Percentiles rank a stretch among this genome's conserved stretches.
Evolutionary conservation across 1,140 invertebrate species (phyloP).

Genomic region (Eriosoma lanigerum): DNA sequence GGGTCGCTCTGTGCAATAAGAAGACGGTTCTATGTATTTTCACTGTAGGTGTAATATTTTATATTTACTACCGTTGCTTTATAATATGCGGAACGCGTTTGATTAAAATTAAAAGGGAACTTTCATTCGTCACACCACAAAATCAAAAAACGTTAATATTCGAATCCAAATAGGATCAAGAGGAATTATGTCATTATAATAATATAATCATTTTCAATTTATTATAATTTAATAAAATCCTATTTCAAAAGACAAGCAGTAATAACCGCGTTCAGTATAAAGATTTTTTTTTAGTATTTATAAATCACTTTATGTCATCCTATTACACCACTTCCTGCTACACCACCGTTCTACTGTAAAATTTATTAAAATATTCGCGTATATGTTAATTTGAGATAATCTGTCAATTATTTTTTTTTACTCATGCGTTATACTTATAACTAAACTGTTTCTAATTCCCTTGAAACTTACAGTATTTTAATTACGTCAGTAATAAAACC

Average conservation of each 20-base stretch:
- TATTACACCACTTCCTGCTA: neutral
- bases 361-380: neutral
- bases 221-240: neutral
- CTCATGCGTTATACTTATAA: neutral
- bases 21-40: too few relatives aligned
- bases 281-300: neutral
- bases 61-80: too few relatives aligned
- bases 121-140: constrained; percentile 22
- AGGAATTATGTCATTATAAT: neutral
- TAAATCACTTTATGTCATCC: neutral
- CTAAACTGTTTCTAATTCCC: neutral
- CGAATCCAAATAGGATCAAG: neutral
- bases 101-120: neutral
- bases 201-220: neutral
- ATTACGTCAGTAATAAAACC: too few relatives aligned
- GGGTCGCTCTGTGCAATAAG: too few relatives aligned
- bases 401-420: constrained; percentile 23
- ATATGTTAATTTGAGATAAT: constrained; percentile 10
- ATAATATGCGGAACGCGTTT: too few relatives aligned
- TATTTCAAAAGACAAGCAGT: constrained; percentile 6
- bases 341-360: too few relatives aligned
- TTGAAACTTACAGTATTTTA: neutral
- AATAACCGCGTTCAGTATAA: neutral
- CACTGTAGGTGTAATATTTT: too few relatives aligned
- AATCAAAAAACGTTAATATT: constrained; percentile 11